These are phyloP conservation scores for Pterobdella sp. DNA, from an alignment of 2,888 invertebrate genomes.

Conservation along the genomic window DNA sequence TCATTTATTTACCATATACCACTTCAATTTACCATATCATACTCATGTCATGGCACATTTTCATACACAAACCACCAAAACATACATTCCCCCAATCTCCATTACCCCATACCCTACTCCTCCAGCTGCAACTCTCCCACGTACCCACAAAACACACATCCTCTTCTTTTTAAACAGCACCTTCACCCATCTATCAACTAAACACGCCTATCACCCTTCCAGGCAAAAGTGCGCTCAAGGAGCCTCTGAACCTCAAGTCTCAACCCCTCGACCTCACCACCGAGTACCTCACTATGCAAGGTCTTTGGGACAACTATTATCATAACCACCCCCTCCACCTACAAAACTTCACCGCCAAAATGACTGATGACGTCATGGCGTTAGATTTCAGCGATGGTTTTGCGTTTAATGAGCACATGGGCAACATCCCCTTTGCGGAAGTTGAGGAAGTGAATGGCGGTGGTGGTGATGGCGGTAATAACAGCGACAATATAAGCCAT, in stretches of 20 bases:
- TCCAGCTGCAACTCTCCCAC: not conserved
- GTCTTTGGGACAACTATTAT: not conserved
- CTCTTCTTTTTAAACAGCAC: not conserved
- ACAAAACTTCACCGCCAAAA: not conserved
- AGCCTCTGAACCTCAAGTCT: conserved; percentile 31
- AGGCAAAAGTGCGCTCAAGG: conserved; percentile 7
- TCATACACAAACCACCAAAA: not conserved
- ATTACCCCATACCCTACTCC: not conserved
- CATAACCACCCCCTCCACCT: not conserved
- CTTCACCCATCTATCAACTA: not conserved
- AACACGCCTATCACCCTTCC: not conserved
- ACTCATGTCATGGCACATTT: too few relatives aligned
- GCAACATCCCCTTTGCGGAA: not conserved
- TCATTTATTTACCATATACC: not conserved
- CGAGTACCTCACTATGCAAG: conserved; percentile 26
- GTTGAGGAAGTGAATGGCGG: not conserved
- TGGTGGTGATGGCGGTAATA: not conserved
- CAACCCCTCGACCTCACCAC: conserved; percentile 37
- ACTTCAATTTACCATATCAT: not conserved
- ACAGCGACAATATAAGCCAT: not conserved
- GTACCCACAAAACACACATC: not conserved
- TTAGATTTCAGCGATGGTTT: conserved; percentile 2
- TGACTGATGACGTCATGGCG: not conserved
- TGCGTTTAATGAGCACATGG: not conserved
- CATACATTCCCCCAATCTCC: not conserved